Percentiles rank a stretch among this genome's conserved stretches.
Evolutionary conservation across 1,140 invertebrate species (phyloP).

Genomic region (Gryllus bimaculatus): DNA sequence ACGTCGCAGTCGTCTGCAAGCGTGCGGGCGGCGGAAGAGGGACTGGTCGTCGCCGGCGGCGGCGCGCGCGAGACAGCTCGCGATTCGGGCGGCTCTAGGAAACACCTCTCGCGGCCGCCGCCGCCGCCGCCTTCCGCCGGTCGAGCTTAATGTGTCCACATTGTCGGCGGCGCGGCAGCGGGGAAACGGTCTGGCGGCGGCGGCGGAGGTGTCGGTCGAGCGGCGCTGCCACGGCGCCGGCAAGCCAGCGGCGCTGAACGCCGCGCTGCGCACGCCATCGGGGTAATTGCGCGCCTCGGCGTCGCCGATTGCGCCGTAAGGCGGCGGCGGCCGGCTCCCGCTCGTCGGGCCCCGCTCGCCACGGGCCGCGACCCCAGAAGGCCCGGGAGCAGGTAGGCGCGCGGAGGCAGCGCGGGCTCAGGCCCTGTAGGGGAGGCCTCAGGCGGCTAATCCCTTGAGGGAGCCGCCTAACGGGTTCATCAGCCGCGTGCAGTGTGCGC

Average conservation of each 20-base stretch:
- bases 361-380: too few species aligned
- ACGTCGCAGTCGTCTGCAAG: too few species aligned
- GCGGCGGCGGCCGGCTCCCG: too few species aligned
- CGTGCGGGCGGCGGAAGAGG: not conserved
- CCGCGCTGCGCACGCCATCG: not conserved
- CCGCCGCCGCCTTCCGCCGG: not conserved
- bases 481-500: not conserved
- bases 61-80: not conserved
- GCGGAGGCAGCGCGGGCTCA: not conserved
- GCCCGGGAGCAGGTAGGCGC: too few species aligned
- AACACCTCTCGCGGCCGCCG: not conserved
- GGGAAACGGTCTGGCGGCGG: not conserved
- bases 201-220: not conserved
- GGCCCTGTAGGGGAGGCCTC: not conserved
- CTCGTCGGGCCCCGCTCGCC: too few species aligned
- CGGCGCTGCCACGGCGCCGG: too few species aligned
- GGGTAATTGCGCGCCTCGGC: not conserved
- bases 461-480: not conserved
- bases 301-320: not conserved
- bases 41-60: not conserved
- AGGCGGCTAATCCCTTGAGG: not conserved
- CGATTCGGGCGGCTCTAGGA: not conserved
- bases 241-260: not conserved
- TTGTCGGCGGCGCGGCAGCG: not conserved
- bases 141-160: conserved; percentile 3